Conservation (phyloP, 2,113 vertebrate species). For the Camarhynchus parvulus region DNA sequence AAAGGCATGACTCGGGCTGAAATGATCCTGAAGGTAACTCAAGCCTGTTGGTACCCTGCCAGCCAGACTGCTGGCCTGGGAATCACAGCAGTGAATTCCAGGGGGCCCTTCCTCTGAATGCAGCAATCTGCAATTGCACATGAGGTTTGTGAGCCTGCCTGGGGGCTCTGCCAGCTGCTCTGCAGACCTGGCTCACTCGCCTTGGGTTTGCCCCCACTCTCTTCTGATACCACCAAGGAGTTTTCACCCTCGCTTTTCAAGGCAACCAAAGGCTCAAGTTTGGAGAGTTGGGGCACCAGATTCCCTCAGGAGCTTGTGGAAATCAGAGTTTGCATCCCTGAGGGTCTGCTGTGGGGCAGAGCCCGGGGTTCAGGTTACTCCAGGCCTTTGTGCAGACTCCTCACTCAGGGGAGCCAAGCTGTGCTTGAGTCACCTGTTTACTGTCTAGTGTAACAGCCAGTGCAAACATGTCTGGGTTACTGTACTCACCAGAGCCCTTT, state of each 20-base stretch:
- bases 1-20: slow-evolving; percentile 99
- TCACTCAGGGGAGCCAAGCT: slow-evolving; percentile 44
- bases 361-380: slow-evolving; percentile 49
- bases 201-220: background rate
- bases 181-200: background rate
- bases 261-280: background rate
- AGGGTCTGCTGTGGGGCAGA: background rate
- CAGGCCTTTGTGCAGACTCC: slow-evolving; percentile 47
- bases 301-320: slow-evolving; percentile 20
- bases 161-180: slow-evolving; percentile 51
- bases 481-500: slow-evolving; percentile 51
- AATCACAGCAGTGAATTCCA: slow-evolving; percentile 34
- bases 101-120: slow-evolving; percentile 45
- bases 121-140: background rate
- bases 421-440: slow-evolving; percentile 65
- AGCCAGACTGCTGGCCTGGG: slow-evolving; percentile 63
- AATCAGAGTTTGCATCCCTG: background rate
- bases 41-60: slow-evolving; percentile 44
- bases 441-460: slow-evolving; percentile 65
- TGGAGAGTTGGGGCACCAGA: background rate
- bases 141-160: background rate
- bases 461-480: slow-evolving; percentile 59
- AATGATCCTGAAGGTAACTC: slow-evolving; percentile 98
- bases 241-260: background rate
- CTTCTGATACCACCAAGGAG: background rate